Evolutionary conservation across 2,888 invertebrate species (phyloP).

Genomic region (Acanthoscelides obtectus): DNA sequence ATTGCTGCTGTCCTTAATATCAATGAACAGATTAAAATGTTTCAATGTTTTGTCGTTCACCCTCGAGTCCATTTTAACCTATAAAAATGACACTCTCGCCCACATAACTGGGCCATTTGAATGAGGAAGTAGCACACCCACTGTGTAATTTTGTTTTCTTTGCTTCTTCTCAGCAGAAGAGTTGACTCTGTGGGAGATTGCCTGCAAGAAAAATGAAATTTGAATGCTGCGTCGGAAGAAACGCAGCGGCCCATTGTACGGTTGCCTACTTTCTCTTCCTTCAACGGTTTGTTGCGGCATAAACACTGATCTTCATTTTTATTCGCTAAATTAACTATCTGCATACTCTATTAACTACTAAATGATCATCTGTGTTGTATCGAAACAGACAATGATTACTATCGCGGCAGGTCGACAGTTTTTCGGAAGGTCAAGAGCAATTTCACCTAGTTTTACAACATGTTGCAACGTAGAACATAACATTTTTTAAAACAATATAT

Average conservation of each 20-base stretch:
- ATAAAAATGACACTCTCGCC: neutral
- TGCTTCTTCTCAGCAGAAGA: neutral
- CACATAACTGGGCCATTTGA: conserved; percentile 4
- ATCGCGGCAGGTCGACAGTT: too few species aligned
- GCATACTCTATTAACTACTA: neutral
- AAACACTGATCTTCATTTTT: neutral
- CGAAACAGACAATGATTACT: too few species aligned
- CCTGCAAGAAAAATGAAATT: neutral
- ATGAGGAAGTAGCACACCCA: conserved; percentile 1
- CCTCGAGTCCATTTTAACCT: neutral
- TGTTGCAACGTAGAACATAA: too few species aligned
- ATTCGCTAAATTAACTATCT: neutral
- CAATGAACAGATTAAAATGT: too few species aligned
- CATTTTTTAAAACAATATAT: too few species aligned
- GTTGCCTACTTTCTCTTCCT: neutral
- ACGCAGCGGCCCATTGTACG: neutral
- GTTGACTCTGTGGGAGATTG: neutral
- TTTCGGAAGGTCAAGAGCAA: too few species aligned
- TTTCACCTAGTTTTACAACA: too few species aligned
- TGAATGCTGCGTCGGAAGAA: neutral
- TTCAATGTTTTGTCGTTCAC: neutral
- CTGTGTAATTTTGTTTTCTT: neutral
- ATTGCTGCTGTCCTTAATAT: too few species aligned
- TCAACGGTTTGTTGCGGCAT: neutral
- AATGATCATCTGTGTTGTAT: too few species aligned